A percentile compares a stretch with the other conserved stretches of the same genome.
Evolutionary conservation across 2,888 invertebrate genomes (phyloP).

Genomic region (Pseudococcus jackbeardsleyi): DNA sequence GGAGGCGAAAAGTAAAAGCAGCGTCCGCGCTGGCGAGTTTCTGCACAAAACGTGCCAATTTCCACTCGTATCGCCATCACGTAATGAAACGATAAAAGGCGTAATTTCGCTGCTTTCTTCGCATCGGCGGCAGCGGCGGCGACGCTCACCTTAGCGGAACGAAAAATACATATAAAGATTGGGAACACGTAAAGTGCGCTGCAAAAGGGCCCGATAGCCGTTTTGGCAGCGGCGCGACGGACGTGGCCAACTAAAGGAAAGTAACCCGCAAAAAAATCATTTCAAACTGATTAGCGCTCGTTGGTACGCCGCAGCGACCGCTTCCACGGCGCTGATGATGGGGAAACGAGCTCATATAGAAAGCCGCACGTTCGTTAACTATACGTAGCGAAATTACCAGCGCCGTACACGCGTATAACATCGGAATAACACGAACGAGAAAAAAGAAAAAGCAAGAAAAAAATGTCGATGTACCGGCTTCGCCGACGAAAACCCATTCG

Average conservation of each 20-base stretch:
- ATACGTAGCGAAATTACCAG: slow-evolving; percentile 4
- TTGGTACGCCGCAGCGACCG: neutral
- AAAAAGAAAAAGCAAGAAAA: neutral
- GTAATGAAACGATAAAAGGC: slow-evolving; percentile 42
- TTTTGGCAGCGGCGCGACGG: neutral
- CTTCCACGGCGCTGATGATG: neutral
- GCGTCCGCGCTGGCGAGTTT: neutral
- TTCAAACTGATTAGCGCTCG: slow-evolving; percentile 5
- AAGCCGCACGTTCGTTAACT: neutral
- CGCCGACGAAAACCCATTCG: neutral
- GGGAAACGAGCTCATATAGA: neutral
- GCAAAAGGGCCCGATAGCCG: neutral
- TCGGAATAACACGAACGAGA: neutral
- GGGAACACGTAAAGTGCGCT: neutral
- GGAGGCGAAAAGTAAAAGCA: neutral
- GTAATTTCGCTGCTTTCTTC: slow-evolving; percentile 5
- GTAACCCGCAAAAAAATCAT: slow-evolving; percentile 4
- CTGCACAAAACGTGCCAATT: slow-evolving; percentile 25
- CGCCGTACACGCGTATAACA: neutral
- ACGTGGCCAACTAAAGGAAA: neutral
- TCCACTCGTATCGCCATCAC: slow-evolving; percentile 35
- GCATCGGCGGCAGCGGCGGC: neutral
- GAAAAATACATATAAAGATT: neutral
- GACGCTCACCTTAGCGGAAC: neutral
- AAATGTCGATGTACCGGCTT: neutral